Evolutionary conservation across 2,797 vertebrate species (phyloP), one percentile per base, ranked within the genome.

Genomic region (Sebastes wilsoni): DNA sequence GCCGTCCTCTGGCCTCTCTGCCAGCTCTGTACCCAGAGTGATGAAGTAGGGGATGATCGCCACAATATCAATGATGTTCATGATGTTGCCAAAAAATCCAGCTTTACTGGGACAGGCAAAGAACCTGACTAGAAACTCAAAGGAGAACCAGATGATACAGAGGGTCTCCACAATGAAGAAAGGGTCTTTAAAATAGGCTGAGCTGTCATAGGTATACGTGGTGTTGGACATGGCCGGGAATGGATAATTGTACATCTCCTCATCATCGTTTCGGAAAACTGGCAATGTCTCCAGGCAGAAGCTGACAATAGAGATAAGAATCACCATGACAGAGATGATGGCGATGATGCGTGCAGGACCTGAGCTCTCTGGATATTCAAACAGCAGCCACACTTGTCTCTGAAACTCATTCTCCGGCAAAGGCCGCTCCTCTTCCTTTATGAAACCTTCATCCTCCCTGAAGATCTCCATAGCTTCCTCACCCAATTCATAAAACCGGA

Each of bases 121-220:
- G 90, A 99, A 99, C 72, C 99, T 95, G 72, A 99, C 98, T 46
- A 99, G 92, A 91, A 99, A 99, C 91, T 99, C 98, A 30, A 99
- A 99, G 36, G 98, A 99, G 96, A 99, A 99, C 99, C 99, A 99
- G 93, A 99, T 99, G 90, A 99, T 99, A 89, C 99, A 99, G 84
- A 99, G 98, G 0, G 99, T 99, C 94, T 99, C 98, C 75, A 99
- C 96, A 0, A 99, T 99, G 94, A 99, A 99, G 96, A 99, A 99
- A 66, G 99, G 99, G 90, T 99, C 98, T n/a, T 97, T 98, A 87
- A 98, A 99, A 84, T 97, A 98, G 10, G 95, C 93, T 2, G 97
- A 96, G 72, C 94, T 95, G 82, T 96, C 94, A 32, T 85, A 93
- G 22, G 87, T 74, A 22, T 8, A 81, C 66, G 97, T 94, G 96